A percentile compares a stretch with the other conserved stretches of the same genome.
phyloP scores from a whole-genome alignment of 2,888 invertebrate genomes.

The Mycalesis mineus region DNA sequence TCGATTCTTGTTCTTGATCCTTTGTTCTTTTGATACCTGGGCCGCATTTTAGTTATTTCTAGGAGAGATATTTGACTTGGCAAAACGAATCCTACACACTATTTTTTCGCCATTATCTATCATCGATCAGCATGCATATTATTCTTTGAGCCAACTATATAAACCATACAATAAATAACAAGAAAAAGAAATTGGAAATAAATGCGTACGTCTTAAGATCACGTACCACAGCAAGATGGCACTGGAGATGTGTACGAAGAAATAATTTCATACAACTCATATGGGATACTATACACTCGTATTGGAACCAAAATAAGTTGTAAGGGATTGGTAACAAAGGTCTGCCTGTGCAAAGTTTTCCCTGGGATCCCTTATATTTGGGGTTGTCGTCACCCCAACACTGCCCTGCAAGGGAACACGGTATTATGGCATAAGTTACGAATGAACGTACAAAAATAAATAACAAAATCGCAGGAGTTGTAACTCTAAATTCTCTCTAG shows the following conservation, averaged over 20 bases:
- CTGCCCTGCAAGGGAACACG: conserved; percentile 51
- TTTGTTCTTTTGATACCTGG: no score
- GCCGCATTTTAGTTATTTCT: no score
- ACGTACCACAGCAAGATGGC: not conserved
- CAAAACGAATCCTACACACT: no score
- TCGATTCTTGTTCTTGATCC: no score
- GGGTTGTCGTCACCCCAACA: conserved; percentile 68
- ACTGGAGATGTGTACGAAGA: not conserved
- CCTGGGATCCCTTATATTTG: conserved; percentile 65
- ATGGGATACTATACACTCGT: conserved; percentile 5
- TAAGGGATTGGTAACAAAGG: conserved; percentile 59
- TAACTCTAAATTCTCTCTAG: not conserved
- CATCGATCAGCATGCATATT: no score
- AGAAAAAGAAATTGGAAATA: not conserved
- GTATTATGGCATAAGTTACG: conserved; percentile 45
- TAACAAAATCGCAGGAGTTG: conserved; percentile 12
- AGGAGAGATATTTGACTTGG: no score
- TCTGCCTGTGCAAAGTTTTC: conserved; percentile 46
- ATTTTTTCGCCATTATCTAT: no score
- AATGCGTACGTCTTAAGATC: not conserved
- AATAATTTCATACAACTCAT: conserved; percentile 19
- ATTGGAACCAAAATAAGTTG: conserved; percentile 38
- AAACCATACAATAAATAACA: not conserved
- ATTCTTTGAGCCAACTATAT: no score
- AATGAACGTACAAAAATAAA: conserved; percentile 31